Percentiles rank a stretch among this genome's conserved stretches.
phyloP scores from a whole-genome alignment of 1,140 invertebrate species.

The Augochlora pura region DNA sequence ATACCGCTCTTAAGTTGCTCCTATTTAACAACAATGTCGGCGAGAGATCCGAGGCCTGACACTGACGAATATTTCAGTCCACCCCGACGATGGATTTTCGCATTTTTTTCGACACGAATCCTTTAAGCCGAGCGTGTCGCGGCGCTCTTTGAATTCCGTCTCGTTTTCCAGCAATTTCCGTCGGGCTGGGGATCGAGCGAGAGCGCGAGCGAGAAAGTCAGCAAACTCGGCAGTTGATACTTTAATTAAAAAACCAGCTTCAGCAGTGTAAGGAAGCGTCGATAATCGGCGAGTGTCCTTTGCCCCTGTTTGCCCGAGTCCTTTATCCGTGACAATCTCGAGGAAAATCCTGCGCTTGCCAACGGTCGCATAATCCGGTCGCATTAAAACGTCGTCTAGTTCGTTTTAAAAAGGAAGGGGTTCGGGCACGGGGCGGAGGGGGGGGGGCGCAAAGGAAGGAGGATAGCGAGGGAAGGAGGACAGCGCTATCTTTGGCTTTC shows the following conservation, averaged over 20 bases:
- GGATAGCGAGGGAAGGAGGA: not conserved
- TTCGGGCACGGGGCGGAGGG: too few species aligned
- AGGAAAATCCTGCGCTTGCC: constrained; percentile 57
- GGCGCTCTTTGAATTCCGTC: not conserved
- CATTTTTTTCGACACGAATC: not conserved
- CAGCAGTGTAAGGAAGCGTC: constrained; percentile 43
- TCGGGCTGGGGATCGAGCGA: not conserved
- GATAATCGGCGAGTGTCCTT: constrained; percentile 52
- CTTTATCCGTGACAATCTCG: constrained; percentile 60
- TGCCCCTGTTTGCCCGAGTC: constrained; percentile 46
- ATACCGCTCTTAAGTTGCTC: too few species aligned
- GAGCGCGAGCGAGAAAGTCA: constrained; percentile 8
- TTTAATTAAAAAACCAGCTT: constrained; percentile 61
- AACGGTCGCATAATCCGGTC: constrained; percentile 53
- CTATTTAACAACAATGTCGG: too few species aligned
- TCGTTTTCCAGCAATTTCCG: not conserved
- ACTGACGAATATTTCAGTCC: not conserved
- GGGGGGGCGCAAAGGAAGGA: too few species aligned
- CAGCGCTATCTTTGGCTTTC: constrained; percentile 33
- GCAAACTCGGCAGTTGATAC: not conserved
- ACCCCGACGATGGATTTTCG: not conserved
- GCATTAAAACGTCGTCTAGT: constrained; percentile 59
- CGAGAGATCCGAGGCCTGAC: too few species aligned
- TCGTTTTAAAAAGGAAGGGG: constrained; percentile 36
- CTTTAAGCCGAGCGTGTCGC: not conserved